Percentiles rank a stretch among this genome's conserved stretches.
Evolutionary conservation across 2,113 vertebrate species (phyloP).

Genomic region (Psittacula cyanocephala): DNA sequence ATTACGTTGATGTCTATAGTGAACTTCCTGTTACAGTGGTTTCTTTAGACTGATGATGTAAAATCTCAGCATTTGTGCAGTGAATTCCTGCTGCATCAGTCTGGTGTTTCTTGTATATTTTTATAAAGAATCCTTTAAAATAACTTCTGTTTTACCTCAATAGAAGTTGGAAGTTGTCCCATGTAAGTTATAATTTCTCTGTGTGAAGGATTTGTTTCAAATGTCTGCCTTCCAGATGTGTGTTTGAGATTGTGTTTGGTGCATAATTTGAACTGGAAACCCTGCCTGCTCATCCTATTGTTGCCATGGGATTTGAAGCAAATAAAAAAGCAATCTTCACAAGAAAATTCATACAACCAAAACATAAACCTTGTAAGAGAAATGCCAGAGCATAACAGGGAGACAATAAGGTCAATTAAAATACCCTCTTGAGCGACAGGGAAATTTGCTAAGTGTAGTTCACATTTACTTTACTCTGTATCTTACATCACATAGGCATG

Average conservation of each 20-base stretch:
- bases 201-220: not conserved
- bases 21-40: not conserved
- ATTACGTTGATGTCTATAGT: not conserved
- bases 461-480: not conserved
- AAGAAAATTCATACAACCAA: not conserved
- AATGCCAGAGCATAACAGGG: not conserved
- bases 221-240: not conserved
- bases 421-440: not conserved
- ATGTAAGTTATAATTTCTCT: not conserved
- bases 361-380: not conserved
- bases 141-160: not conserved
- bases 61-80: not conserved
- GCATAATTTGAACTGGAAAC: not conserved
- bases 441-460: not conserved
- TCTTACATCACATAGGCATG: not conserved
- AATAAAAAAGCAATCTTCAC: not conserved
- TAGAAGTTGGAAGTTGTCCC: not conserved
- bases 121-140: not conserved
- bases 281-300: not conserved
- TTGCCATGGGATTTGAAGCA: not conserved
- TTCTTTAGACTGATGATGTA: not conserved
- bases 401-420: not conserved
- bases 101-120: not conserved
- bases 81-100: not conserved
- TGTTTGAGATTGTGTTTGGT: not conserved